Percentiles rank a stretch among this genome's conserved stretches.
Evolutionary conservation across 2,797 vertebrate species (phyloP).

Genomic region (Dipus sagitta): DNA sequence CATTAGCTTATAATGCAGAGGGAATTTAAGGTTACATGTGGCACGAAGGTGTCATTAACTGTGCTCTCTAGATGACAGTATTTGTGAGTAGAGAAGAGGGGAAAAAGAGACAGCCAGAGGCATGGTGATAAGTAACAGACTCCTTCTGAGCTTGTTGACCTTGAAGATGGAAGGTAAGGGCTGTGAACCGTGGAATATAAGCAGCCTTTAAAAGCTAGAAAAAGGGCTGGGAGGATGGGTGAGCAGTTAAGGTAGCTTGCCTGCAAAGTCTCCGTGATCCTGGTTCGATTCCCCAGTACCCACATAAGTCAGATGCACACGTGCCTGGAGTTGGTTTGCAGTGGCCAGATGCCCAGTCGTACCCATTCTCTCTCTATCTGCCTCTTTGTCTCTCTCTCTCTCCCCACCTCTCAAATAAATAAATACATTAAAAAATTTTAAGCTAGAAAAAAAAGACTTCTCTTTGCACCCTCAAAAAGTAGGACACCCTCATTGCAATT

Average conservation of each 20-base stretch:
- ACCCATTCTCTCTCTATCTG: too few species aligned
- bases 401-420: too few species aligned
- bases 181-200: neutral
- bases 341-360: too few species aligned
- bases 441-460: neutral
- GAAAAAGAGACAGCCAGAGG: neutral
- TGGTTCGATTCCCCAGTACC: too few species aligned
- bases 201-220: too few species aligned
- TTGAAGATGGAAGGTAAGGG: neutral
- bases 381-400: too few species aligned
- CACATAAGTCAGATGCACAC: too few species aligned
- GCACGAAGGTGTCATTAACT: neutral
- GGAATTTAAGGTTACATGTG: neutral
- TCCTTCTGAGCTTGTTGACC: neutral
- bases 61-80: neutral
- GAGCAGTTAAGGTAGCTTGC: too few species aligned
- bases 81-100: neutral
- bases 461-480: neutral
- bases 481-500: neutral
- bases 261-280: too few species aligned
- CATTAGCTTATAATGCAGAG: neutral
- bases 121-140: neutral
- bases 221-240: too few species aligned
- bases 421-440: neutral
- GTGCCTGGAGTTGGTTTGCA: too few species aligned